A percentile compares a stretch with the other conserved stretches of the same genome.
phyloP scores from a whole-genome alignment of 2,113 vertebrate species.

The Carollia perspicillata region DNA sequence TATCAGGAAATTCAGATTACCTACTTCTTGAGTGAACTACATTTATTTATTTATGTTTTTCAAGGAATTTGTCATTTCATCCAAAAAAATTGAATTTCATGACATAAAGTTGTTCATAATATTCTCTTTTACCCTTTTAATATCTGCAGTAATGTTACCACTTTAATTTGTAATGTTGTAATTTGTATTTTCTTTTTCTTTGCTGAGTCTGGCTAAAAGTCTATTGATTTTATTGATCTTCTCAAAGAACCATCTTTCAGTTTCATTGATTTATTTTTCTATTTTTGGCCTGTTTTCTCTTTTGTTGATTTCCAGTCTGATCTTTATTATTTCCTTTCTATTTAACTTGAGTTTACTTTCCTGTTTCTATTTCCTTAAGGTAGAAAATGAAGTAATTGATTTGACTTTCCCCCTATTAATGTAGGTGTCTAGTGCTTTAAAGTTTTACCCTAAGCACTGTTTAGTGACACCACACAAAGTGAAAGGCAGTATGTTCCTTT shows the following conservation, averaged over 20 bases:
- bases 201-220: background rate
- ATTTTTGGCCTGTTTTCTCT: background rate
- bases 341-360: background rate
- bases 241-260: background rate
- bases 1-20: background rate
- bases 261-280: conserved; percentile 7
- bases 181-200: background rate
- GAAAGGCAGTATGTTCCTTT: background rate
- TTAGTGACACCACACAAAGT: background rate
- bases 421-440: background rate
- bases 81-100: background rate
- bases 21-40: background rate
- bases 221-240: background rate
- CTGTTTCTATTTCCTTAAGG: background rate
- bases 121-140: background rate
- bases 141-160: background rate
- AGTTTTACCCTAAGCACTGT: background rate
- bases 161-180: background rate
- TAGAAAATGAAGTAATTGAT: background rate
- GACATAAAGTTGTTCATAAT: background rate
- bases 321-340: background rate
- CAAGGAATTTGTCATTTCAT: background rate
- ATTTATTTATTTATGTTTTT: background rate
- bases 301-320: background rate
- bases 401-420: background rate